Percentiles rank a stretch among this genome's conserved stretches.
Conservation (phyloP, 2,797 vertebrate genomes). For the Craterocephalus amniculus region DNA sequence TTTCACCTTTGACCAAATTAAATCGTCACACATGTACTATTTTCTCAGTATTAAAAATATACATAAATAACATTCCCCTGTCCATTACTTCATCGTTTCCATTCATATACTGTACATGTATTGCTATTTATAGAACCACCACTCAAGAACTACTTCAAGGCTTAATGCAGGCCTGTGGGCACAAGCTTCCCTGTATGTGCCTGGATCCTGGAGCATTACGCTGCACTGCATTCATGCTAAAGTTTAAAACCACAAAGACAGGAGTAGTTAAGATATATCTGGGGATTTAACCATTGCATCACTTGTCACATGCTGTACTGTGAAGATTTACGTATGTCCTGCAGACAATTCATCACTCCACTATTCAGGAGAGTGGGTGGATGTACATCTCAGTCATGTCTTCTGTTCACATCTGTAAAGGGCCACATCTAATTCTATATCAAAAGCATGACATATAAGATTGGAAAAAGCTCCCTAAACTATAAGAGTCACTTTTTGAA, state of each 20-base stretch:
- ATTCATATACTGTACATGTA: conserved; percentile 23
- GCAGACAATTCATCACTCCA: conserved; percentile 28
- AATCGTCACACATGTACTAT: neutral
- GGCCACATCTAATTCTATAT: conserved; percentile 3
- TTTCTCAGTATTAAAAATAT: conserved; percentile 13
- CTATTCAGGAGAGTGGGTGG: conserved; percentile 4
- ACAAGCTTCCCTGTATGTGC: conserved; percentile 29
- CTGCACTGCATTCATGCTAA: conserved; percentile 36
- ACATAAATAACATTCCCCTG: conserved; percentile 16
- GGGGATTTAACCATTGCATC: conserved; percentile 9
- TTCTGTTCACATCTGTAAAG: conserved; percentile 1
- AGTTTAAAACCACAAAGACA: conserved; percentile 47
- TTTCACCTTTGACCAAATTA: conserved; percentile 4
- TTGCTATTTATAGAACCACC: conserved; percentile 59
- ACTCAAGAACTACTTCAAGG: conserved; percentile 47
- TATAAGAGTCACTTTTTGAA: neutral
- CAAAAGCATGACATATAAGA: conserved; percentile 3
- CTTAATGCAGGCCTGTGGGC: conserved; percentile 39
- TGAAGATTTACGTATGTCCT: conserved; percentile 47
- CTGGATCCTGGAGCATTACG: conserved; percentile 39
- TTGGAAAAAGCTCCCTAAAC: neutral
- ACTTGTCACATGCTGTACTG: conserved; percentile 45
- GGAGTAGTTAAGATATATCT: conserved; percentile 39
- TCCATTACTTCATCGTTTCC: conserved; percentile 27
- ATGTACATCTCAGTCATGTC: conserved; percentile 10